A percentile compares a stretch with the other conserved stretches of the same genome.
Conservation (phyloP, 2,888 invertebrate species). For the Stratiomys singularior region DNA sequence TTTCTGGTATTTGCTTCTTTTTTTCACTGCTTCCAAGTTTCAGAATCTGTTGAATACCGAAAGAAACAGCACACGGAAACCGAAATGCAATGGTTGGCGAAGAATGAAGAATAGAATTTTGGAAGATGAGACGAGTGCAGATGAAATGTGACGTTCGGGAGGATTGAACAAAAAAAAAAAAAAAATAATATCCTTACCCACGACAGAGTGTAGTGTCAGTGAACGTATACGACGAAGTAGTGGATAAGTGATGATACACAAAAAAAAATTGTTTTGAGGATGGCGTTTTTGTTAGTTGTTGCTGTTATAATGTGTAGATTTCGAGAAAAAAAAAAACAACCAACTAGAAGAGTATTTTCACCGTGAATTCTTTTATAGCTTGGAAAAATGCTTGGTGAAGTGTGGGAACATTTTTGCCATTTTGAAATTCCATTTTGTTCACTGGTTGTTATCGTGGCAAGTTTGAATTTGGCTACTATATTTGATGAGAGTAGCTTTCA, state of each 20-base stretch:
- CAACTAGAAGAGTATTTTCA: slow-evolving; percentile 17
- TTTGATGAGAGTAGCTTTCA: too few species aligned
- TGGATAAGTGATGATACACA: not conserved
- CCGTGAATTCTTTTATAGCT: slow-evolving; percentile 26
- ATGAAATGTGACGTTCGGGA: not conserved
- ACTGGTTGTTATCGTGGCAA: not conserved
- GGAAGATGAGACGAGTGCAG: not conserved
- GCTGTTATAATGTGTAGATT: slow-evolving; percentile 1
- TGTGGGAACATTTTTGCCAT: slow-evolving; percentile 34
- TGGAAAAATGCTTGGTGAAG: not conserved
- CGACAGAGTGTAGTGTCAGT: not conserved
- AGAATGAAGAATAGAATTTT: not conserved
- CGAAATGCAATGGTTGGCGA: not conserved
- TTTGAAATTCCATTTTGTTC: not conserved
- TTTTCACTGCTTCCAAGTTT: too few species aligned
- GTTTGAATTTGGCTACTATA: too few species aligned
- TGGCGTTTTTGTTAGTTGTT: slow-evolving; percentile 15
- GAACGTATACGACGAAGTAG: not conserved
- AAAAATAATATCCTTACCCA: slow-evolving; percentile 35
- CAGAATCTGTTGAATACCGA: not conserved
- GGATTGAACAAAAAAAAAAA: not conserved
- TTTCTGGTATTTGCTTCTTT: not conserved
- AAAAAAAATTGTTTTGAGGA: slow-evolving; percentile 19
- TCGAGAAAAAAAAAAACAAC: not conserved
- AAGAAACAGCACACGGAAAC: slow-evolving; percentile 1